Conservation (phyloP, 2,888 invertebrate species). For the Rhopalosiphum nymphaeae region DNA sequence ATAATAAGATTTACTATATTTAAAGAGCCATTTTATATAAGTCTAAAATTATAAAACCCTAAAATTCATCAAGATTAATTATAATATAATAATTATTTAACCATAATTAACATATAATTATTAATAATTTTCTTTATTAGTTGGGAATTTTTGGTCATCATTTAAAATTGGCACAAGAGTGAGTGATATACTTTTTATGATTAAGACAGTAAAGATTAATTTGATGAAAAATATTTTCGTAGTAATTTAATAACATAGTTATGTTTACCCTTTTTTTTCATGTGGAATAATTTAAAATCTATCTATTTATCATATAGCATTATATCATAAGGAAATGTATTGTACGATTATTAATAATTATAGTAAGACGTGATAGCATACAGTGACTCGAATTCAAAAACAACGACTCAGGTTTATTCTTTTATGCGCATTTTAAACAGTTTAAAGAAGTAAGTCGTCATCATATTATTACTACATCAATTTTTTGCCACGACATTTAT, state of each 20-base stretch:
- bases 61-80: not conserved
- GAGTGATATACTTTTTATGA: not conserved
- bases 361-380: not conserved
- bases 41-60: not conserved
- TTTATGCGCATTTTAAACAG: not conserved
- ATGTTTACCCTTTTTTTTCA: not conserved
- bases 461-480: not conserved
- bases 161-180: not conserved
- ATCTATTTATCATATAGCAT: too few relatives aligned
- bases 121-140: not conserved
- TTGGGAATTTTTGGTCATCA: not conserved
- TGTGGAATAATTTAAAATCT: not conserved
- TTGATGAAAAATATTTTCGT: not conserved
- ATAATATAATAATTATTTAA: not conserved
- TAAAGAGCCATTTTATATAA: not conserved
- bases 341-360: too few relatives aligned
- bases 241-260: not conserved
- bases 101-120: too few relatives aligned
- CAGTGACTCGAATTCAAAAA: not conserved
- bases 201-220: not conserved
- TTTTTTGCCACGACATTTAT: not conserved
- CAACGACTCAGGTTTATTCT: not conserved
- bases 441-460: not conserved
- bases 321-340: not conserved
- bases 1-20: not conserved